Conservation (phyloP, 2,113 vertebrate species). For the Apteryx mantelli region DNA sequence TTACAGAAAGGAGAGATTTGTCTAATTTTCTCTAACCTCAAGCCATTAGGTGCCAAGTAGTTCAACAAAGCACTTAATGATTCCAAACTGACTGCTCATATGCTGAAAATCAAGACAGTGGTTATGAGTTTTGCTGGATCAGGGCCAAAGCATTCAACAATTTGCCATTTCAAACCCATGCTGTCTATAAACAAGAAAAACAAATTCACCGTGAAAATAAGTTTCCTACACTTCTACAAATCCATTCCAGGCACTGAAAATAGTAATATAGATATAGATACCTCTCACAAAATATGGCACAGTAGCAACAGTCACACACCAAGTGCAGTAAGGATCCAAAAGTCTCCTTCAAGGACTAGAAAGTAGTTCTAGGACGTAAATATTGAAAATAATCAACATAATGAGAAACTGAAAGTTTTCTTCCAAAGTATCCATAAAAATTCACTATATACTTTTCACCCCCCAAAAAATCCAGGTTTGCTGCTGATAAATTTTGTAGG, state of each 20-base stretch:
- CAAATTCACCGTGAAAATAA: conserved; percentile 36
- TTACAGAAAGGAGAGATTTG: conserved; percentile 27
- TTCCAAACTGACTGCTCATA: background rate
- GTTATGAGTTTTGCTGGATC: background rate
- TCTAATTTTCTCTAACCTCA: conserved; percentile 31
- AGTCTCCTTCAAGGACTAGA: background rate
- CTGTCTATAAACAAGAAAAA: conserved; percentile 19
- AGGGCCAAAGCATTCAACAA: background rate
- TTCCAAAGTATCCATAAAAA: background rate
- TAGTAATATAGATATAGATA: background rate
- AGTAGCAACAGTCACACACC: background rate
- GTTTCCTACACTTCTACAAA: background rate
- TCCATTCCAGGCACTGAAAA: background rate
- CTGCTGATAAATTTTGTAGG: background rate
- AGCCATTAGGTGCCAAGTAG: conserved; percentile 13
- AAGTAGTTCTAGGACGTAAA: background rate
- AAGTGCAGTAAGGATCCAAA: background rate
- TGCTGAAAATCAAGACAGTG: conserved; percentile 33
- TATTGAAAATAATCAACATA: background rate
- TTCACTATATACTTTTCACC: background rate
- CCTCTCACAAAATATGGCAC: background rate
- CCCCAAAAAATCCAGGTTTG: background rate
- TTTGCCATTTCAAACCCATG: conserved; percentile 24
- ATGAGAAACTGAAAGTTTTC: background rate
- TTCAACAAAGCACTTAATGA: conserved; percentile 27